Conservation (phyloP, 2,888 invertebrate genomes). For the Rotaria magnacalcarata region DNA sequence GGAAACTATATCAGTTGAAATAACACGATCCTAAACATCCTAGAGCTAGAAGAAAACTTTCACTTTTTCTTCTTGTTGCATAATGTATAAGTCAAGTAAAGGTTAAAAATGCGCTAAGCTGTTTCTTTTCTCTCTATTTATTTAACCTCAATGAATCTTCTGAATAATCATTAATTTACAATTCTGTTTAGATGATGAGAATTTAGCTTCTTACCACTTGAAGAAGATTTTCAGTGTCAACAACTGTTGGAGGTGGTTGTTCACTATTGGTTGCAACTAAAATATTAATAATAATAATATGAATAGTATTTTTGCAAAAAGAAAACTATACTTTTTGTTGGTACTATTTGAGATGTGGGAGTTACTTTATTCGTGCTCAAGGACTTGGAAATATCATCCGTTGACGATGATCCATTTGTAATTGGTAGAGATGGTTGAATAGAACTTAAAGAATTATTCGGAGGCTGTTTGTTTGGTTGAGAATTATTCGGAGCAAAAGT, state of each 20-base stretch:
- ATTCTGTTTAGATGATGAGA: too few species aligned
- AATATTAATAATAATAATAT: not conserved
- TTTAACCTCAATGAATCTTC: too few species aligned
- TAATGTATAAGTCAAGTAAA: too few species aligned
- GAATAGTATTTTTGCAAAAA: too few species aligned
- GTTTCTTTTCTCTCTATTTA: too few species aligned
- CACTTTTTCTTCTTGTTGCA: too few species aligned
- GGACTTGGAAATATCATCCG: not conserved
- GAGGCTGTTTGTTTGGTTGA: not conserved
- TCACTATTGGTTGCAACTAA: not conserved
- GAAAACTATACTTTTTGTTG: not conserved
- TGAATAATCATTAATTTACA: too few species aligned
- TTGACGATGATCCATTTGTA: not conserved
- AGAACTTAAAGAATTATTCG: not conserved
- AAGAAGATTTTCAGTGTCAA: not conserved
- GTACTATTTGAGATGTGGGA: not conserved
- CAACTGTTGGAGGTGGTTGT: not conserved
- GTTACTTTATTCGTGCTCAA: not conserved
- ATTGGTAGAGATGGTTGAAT: not conserved
- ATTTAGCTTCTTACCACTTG: not conserved
- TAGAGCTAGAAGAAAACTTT: too few species aligned
- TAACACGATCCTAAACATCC: too few species aligned
- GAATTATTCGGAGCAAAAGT: not conserved
- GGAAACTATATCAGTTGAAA: too few species aligned
- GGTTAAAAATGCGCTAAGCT: too few species aligned